These are phyloP conservation scores for Spicauda simplicius DNA, from an alignment of 2,888 invertebrate species.

Conservation along the genomic window DNA sequence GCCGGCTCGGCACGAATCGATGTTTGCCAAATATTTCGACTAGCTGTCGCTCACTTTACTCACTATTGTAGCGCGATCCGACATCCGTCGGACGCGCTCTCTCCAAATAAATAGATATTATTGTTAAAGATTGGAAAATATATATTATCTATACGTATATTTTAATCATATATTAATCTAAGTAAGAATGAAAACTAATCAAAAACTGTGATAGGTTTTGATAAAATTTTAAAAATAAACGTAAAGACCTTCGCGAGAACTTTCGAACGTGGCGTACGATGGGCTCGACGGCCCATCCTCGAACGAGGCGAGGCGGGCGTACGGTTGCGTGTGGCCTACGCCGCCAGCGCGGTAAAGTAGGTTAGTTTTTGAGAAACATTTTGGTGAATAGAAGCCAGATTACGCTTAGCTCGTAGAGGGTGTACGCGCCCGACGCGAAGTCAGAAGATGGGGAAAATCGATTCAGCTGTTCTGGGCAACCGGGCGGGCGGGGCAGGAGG, in stretches of 20 bases:
- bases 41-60: constrained; percentile 51
- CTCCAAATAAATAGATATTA: constrained; percentile 80
- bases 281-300: constrained; percentile 19
- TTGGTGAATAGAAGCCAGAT: constrained; percentile 61
- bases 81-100: constrained; percentile 53
- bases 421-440: constrained; percentile 50
- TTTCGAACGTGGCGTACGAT: constrained; percentile 44
- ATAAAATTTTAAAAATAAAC: constrained; percentile 80
- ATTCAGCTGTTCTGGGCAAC: constrained; percentile 61
- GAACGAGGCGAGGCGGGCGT: constrained; percentile 36
- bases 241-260: constrained; percentile 53
- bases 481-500: constrained; percentile 41
- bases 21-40: constrained; percentile 59
- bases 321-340: constrained; percentile 38
- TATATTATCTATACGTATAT: constrained; percentile 84
- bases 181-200: constrained; percentile 84
- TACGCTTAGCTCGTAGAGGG: constrained; percentile 54
- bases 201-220: constrained; percentile 86
- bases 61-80: constrained; percentile 36
- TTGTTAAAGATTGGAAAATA: constrained; percentile 82
- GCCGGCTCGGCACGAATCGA: constrained; percentile 53
- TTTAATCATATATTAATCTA: constrained; percentile 83
- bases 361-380: constrained; percentile 74
- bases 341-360: constrained; percentile 54
- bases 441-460: constrained; percentile 62